Evolutionary conservation across 2,113 vertebrate genomes (phyloP), one percentile per base, ranked within the genome.

Genomic region (Oceanites oceanicus): DNA sequence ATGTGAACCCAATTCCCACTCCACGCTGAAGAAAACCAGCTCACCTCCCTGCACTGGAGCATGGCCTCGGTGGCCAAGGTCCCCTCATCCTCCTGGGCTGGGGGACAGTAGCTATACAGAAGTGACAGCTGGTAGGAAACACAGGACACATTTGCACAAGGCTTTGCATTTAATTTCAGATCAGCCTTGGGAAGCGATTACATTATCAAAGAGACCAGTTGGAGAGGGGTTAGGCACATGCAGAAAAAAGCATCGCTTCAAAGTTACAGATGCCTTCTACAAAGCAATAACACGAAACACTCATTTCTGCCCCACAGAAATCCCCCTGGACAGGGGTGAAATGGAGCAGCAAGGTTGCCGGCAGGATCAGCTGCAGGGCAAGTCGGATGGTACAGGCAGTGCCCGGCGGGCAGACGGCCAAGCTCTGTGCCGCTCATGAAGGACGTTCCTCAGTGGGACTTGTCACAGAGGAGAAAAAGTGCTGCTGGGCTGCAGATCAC

Each of bases 281-380:
- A 80, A 81, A 91, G 76, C 47, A 34, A 5, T 17, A 42, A 67
- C n/a, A 42, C 1, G 22, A 62, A 87, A 27, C 42, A 10, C 32
- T 81, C 29, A 5, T 92, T 91, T 89, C 89, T 62, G 45, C 47
- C 76, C 55, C 0, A 2, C 79, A 77, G 83, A 86, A 92, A 52
- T 84, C 19, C 58, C 72, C 13, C 42, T 40, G 49, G 23, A 62
- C 8, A 19, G 59, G 52, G 21, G 13, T 34, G 63, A 71, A 32
- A 75, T 0, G 1, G 66, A 94, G 55, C 91, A 70, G 78, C 32
- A 13, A 88, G 53, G 30, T 93, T 68, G 40, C n/a, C 0, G 0
- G 49, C 17, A 47, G 86, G 27, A 73, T 65, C 0, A 0, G 55
- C 79, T 0, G 0, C 1, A 0, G 63, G 75, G 26, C 0, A 1